Conservation (phyloP, 64 coral and sea anemone species). For the Catalaphyllia jardinei region DNA sequence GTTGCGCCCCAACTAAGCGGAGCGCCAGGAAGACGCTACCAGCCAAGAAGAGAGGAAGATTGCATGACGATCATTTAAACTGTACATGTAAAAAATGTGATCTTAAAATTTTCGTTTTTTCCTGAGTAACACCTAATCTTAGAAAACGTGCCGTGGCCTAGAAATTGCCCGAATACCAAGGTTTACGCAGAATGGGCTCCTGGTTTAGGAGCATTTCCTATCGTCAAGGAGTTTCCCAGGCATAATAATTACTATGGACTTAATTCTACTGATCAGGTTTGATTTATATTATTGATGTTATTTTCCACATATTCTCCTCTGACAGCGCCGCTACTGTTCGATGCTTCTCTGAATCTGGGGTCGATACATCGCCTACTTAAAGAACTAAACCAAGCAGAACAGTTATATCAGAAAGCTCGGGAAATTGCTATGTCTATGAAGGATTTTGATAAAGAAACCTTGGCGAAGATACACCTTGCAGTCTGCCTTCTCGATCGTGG, state of each 20-base stretch:
- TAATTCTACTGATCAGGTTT: background rate
- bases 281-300: background rate
- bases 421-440: slow-evolving; percentile 12
- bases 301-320: slow-evolving; percentile 12
- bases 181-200: too few relatives aligned
- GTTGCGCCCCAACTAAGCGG: too few relatives aligned
- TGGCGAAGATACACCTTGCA: slow-evolving; percentile 68
- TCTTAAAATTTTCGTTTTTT: too few relatives aligned
- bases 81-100: too few relatives aligned
- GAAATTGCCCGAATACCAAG: too few relatives aligned
- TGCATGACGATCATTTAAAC: too few relatives aligned
- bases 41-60: too few relatives aligned
- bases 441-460: slow-evolving; percentile 41
- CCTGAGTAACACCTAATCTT: too few relatives aligned
- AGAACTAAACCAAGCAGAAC: slow-evolving; percentile 35
- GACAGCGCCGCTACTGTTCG: slow-evolving; percentile 12
- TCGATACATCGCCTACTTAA: slow-evolving; percentile 53
- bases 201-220: too few relatives aligned
- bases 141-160: too few relatives aligned
- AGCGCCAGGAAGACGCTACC: too few relatives aligned
- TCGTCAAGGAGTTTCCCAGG: background rate
- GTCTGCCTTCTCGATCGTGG: slow-evolving; percentile 68
- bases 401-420: slow-evolving; percentile 36
- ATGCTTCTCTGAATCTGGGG: slow-evolving; percentile 40
- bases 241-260: background rate